phyloP scores from a whole-genome alignment of 2,888 invertebrate species.

The Drosophila barbarae region DNA sequence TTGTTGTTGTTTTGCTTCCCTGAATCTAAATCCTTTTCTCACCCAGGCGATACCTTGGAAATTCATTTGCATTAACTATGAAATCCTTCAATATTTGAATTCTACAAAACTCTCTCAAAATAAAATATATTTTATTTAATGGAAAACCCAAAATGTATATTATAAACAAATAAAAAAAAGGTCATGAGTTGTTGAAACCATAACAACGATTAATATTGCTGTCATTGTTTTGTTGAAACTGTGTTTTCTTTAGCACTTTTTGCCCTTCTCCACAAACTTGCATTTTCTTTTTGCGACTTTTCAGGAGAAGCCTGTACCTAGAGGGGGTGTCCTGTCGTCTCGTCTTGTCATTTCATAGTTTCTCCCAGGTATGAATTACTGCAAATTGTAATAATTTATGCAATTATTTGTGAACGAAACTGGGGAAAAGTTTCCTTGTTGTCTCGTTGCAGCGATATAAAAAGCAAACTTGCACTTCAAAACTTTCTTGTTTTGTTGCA shows the following conservation, averaged over 20 bases:
- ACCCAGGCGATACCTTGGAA: too few species aligned
- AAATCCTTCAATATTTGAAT: too few species aligned
- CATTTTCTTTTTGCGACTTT: background rate
- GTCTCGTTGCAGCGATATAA: conserved; percentile 21
- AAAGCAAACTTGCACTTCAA: conserved; percentile 36
- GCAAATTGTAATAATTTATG: conserved; percentile 40
- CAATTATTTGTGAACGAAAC: conserved; percentile 38
- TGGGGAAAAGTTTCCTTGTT: conserved; percentile 24
- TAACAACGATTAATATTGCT: conserved; percentile 16
- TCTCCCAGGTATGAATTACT: conserved; percentile 34
- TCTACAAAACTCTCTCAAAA: background rate
- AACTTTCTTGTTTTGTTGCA: conserved; percentile 17
- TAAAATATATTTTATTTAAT: background rate
- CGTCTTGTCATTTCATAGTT: conserved; percentile 25
- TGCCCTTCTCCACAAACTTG: background rate
- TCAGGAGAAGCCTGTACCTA: background rate
- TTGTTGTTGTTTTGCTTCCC: too few species aligned
- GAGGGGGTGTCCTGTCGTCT: background rate
- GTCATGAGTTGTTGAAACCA: conserved; percentile 11
- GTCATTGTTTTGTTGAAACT: conserved; percentile 2
- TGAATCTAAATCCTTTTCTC: too few species aligned
- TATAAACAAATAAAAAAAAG: background rate
- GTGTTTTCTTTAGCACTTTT: background rate
- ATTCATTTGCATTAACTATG: too few species aligned
- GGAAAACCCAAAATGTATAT: background rate